Conservation (phyloP, 2,888 invertebrate species). For the Horisme vitalbata region DNA sequence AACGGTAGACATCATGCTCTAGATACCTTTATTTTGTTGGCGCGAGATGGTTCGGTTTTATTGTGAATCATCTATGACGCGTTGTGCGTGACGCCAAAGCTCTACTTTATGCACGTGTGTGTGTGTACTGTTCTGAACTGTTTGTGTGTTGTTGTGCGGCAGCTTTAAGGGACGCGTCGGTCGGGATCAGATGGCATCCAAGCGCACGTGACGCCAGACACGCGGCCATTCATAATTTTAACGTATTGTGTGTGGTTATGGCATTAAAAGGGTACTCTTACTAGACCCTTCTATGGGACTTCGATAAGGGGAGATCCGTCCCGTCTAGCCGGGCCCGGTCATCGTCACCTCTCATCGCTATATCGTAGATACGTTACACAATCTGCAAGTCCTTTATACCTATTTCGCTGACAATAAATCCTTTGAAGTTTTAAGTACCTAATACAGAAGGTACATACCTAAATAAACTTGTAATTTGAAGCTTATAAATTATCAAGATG, state of each 20-base stretch:
- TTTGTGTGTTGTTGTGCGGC: constrained; percentile 51
- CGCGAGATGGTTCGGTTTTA: constrained; percentile 10
- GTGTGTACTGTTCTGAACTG: too few relatives aligned
- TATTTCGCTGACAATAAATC: constrained; percentile 3
- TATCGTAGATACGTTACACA: too few relatives aligned
- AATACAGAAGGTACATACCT: not conserved
- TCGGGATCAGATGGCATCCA: constrained; percentile 23
- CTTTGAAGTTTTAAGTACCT: not conserved
- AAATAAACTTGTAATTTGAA: too few relatives aligned
- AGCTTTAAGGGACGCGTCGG: constrained; percentile 51
- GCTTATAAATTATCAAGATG: too few relatives aligned
- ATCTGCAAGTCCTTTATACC: not conserved
- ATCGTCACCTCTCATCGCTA: too few relatives aligned
- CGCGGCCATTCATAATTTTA: constrained; percentile 42
- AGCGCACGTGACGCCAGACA: constrained; percentile 66
- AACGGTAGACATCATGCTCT: constrained; percentile 37
- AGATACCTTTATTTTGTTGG: constrained; percentile 31
- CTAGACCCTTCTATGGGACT: constrained; percentile 22
- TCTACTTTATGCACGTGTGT: constrained; percentile 38
- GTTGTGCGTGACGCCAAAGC: constrained; percentile 47
- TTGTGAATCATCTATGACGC: constrained; percentile 40
- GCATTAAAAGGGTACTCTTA: not conserved
- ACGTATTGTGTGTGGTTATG: constrained; percentile 19
- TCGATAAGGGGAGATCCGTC: not conserved
- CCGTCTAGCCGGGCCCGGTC: not conserved